Conservation (phyloP, 2,113 vertebrate species). For the Eudyptes chrysolophus region DNA sequence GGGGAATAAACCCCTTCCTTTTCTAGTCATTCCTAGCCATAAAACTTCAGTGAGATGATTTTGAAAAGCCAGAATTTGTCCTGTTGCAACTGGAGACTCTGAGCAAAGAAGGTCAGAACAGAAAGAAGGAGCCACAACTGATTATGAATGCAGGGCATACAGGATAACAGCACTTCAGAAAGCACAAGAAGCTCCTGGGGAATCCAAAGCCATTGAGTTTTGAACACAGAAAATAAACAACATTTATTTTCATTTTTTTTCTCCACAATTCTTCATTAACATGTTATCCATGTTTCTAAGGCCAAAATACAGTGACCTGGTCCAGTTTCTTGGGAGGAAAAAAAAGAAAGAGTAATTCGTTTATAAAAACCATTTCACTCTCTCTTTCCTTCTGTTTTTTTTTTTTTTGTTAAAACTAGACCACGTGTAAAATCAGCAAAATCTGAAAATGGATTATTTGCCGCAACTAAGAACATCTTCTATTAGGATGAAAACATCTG, state of each 20-base stretch:
- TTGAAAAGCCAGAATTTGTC: neutral
- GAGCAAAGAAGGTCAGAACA: neutral
- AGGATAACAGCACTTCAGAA: slow-evolving; percentile 1
- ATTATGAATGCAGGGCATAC: neutral
- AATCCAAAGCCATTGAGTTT: neutral
- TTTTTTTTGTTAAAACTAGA: neutral
- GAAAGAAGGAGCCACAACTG: neutral
- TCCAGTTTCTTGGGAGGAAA: neutral
- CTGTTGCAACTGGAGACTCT: neutral
- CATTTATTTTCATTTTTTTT: neutral
- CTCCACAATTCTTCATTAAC: neutral
- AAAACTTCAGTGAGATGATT: neutral
- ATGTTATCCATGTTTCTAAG: neutral
- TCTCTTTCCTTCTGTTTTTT: neutral
- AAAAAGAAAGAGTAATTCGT: neutral
- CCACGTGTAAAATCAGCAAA: neutral
- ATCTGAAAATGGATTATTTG: neutral
- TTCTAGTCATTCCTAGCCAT: neutral
- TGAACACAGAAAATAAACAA: neutral
- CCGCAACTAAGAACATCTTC: neutral
- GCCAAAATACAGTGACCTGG: neutral
- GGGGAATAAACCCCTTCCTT: neutral
- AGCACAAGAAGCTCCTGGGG: neutral
- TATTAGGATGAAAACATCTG: neutral
- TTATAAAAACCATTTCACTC: neutral